Percentiles rank a stretch among this genome's conserved stretches.
Evolutionary conservation across 2,797 vertebrate genomes (phyloP).

Genomic region (Discoglossus pictus): DNA sequence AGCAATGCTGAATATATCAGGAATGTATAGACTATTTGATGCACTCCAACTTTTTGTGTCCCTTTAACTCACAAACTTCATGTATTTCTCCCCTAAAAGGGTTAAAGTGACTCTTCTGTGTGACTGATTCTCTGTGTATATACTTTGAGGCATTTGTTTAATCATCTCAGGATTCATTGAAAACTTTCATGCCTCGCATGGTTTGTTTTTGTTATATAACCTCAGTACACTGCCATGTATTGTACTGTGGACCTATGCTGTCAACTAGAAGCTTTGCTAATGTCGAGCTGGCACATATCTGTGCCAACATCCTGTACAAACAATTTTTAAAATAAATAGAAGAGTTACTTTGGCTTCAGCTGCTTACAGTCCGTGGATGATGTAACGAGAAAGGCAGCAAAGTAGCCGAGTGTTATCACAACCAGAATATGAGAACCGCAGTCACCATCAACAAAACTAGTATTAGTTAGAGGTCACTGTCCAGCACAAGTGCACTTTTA

Average conservation of each 20-base stretch:
- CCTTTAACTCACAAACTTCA: no score
- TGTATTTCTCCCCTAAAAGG: no score
- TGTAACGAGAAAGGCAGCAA: constrained; percentile 27
- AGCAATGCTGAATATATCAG: no score
- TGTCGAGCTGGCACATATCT: constrained; percentile 40
- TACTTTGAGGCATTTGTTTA: constrained; percentile 43
- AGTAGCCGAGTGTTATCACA: neutral
- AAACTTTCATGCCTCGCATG: constrained; percentile 47
- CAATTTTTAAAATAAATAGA: constrained; percentile 40
- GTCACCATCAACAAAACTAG: no score
- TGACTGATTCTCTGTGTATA: constrained; percentile 22
- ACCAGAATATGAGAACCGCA: no score
- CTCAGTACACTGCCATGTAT: constrained; percentile 38
- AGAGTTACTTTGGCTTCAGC: constrained; percentile 42
- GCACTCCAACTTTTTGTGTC: no score
- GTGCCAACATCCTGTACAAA: constrained; percentile 50
- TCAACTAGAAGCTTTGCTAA: constrained; percentile 43
- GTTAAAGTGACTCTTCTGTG: constrained; percentile 18
- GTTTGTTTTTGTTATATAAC: constrained; percentile 41
- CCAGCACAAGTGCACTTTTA: no score
- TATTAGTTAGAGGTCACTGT: constrained; percentile 7
- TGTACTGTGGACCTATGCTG: constrained; percentile 37
- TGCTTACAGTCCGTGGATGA: constrained; percentile 22
- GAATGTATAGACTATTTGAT: no score
- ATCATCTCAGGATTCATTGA: constrained; percentile 44